A percentile compares a stretch with the other conserved stretches of the same genome.
phyloP scores from a whole-genome alignment of 2,113 vertebrate genomes.

The Corydoras sp. region DNA sequence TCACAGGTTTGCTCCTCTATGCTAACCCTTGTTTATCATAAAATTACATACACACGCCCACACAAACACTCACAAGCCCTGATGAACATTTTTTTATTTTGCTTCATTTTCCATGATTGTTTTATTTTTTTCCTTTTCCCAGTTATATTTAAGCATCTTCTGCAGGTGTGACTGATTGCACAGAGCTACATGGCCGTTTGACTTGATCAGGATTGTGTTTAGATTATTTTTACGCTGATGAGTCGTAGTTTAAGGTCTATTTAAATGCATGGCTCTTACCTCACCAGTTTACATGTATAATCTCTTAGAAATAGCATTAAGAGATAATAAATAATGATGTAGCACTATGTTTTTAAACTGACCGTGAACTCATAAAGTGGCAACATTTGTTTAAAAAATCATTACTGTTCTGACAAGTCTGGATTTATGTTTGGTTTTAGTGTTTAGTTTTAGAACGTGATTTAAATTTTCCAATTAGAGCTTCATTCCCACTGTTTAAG shows the following conservation, averaged over 20 bases:
- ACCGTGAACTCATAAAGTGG: slow-evolving; percentile 1
- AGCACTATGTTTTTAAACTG: not conserved
- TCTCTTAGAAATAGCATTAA: not conserved
- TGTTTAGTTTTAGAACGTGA: not conserved
- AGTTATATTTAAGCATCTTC: too few species aligned
- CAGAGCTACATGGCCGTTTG: too few species aligned
- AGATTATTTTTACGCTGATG: slow-evolving; percentile 16
- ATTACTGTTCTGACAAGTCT: not conserved
- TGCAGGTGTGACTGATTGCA: too few species aligned
- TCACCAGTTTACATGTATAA: not conserved
- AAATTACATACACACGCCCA: too few species aligned
- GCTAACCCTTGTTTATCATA: too few species aligned
- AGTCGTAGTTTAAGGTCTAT: slow-evolving; percentile 3
- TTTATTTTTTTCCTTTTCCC: too few species aligned
- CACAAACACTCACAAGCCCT: too few species aligned
- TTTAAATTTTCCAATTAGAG: not conserved
- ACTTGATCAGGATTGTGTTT: not conserved
- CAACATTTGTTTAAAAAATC: not conserved
- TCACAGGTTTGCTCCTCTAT: too few species aligned
- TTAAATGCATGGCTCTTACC: not conserved
- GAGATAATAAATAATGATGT: not conserved
- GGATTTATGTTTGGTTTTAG: not conserved
- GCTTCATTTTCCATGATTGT: too few species aligned
- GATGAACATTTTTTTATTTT: too few species aligned
- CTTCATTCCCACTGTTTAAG: not conserved